Evolutionary conservation across 2,797 vertebrate genomes (phyloP), one percentile per base, ranked within the genome.

Genomic region (Alca torda): DNA sequence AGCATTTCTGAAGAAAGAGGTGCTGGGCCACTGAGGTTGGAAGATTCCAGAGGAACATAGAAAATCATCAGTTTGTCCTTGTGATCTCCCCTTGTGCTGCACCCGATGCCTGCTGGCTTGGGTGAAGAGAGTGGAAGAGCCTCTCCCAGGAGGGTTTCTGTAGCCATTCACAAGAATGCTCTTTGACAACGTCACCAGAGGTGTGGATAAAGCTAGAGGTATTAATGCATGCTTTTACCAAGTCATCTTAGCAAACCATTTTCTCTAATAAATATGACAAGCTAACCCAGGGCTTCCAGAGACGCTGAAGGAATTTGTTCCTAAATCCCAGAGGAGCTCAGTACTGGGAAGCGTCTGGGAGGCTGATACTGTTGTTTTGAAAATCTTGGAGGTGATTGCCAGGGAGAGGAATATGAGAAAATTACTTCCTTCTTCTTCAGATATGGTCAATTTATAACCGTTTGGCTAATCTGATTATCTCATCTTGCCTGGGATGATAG

Each of bases 371-470:
- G 59, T 41, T 90, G 54, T 70, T 82, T 74, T 64, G 70, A 82
- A 84, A 69, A 69, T 48, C 86, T 73, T 65, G 30, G 75, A 70
- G 59, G 60, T 77, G 69, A 95, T 90, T 91, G 68, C 81, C 5
- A 2, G 70, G 67, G 83, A 80, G 79, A 39, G 33, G 63, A 92
- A 87, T 93, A 76, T 43, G 84, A 92, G 88, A 64, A 95, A 97
- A 92, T 80, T 3, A 35, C 63, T 86, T 92, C 79, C 73, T 82
- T 83, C 73, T 85, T 53, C 16, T 85, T 89, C 85, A 77, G 73
- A 39, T 77, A 19, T 16, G 24, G 48, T 60, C 60, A 88, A 3
- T 87, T 74, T 77, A 13, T 94, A 82, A 64, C 51, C 60, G 54
- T 45, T 81, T 83, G 48, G 51, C 61, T 89, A 77, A 95, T 73